Conservation (phyloP, 2,888 invertebrate genomes). For the Dicranocentrus wangi region DNA sequence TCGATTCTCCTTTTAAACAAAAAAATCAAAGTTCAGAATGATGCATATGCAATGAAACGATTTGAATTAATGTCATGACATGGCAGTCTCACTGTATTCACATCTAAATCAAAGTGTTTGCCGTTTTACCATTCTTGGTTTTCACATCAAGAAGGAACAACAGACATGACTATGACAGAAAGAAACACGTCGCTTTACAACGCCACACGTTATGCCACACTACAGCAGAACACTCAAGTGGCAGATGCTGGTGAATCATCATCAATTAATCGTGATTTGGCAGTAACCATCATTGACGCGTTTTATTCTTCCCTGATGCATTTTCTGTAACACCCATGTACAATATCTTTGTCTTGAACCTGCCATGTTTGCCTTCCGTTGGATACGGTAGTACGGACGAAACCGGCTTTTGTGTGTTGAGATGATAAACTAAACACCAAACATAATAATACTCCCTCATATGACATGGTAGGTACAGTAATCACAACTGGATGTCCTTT, state of each 20-base stretch:
- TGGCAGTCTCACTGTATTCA: slow-evolving; percentile 9
- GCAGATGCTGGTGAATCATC: neutral
- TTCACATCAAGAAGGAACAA: too few relatives aligned
- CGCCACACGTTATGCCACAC: neutral
- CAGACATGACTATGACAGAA: too few relatives aligned
- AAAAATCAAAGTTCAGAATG: too few relatives aligned
- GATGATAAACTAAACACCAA: too few relatives aligned
- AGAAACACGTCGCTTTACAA: neutral
- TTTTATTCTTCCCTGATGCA: neutral
- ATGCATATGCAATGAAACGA: neutral
- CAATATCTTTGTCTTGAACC: neutral
- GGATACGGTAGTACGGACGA: too few relatives aligned
- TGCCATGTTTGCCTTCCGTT: neutral
- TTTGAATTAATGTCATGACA: slow-evolving; percentile 18
- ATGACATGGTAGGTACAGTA: too few relatives aligned
- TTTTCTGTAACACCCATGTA: neutral
- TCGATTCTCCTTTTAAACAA: too few relatives aligned
- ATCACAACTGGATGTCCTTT: neutral
- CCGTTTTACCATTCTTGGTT: neutral
- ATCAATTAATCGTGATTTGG: slow-evolving; percentile 20
- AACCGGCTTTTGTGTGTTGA: too few relatives aligned
- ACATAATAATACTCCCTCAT: too few relatives aligned
- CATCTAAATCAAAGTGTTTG: slow-evolving; percentile 19
- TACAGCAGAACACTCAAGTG: neutral
- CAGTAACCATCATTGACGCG: neutral